A percentile compares a stretch with the other conserved stretches of the same genome.
Conservation (phyloP, 2,797 vertebrate genomes). For the Cyprinodon diabolis region DNA sequence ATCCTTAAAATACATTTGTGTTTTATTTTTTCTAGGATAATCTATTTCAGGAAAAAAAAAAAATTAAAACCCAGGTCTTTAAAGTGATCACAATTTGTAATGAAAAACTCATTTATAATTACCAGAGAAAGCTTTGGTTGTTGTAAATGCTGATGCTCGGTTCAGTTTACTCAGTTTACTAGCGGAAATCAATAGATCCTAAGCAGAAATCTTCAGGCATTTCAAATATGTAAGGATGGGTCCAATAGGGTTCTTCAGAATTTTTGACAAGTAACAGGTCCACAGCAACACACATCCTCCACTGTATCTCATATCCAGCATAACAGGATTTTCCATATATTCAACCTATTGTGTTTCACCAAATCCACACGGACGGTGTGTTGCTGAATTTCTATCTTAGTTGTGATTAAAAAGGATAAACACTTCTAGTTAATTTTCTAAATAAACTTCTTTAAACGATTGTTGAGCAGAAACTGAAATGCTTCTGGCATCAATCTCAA, state of each 20-base stretch:
- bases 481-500: no score
- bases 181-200: not conserved
- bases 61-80: not conserved
- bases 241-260: not conserved
- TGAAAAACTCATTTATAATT: not conserved
- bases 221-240: not conserved
- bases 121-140: no score
- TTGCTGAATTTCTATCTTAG: not conserved
- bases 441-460: no score
- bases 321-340: not conserved
- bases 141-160: no score
- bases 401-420: not conserved
- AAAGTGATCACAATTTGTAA: not conserved
- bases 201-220: not conserved
- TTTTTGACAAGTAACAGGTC: not conserved
- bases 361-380: not conserved
- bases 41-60: not conserved
- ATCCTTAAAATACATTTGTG: not conserved
- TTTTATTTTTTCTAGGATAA: not conserved
- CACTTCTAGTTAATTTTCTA: not conserved
- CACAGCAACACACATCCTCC: not conserved
- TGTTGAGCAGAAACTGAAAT: no score
- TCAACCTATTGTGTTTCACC: not conserved
- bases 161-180: not conserved
- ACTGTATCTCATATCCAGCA: not conserved